Conservation (phyloP, 2,888 invertebrate genomes). For the Drosophila kambysellisi region DNA sequence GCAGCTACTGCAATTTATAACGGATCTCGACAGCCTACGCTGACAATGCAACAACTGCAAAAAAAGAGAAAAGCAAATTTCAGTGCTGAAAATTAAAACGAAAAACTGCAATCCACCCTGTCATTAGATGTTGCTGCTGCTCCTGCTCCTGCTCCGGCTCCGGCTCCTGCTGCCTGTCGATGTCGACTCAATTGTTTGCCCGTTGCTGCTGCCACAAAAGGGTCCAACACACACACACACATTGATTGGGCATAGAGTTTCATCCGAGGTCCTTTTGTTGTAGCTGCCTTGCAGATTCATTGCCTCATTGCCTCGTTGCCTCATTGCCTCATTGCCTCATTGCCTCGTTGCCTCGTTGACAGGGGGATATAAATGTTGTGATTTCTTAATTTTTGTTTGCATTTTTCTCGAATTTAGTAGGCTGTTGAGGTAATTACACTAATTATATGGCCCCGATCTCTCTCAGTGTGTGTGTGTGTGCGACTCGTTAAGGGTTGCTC, state of each 20-base stretch:
- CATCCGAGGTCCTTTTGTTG: slow-evolving; percentile 40
- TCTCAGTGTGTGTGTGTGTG: slow-evolving; percentile 8
- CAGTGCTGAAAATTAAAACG: slow-evolving; percentile 49
- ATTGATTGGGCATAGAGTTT: slow-evolving; percentile 36
- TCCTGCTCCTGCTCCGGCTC: slow-evolving; percentile 19
- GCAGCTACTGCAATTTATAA: slow-evolving; percentile 66
- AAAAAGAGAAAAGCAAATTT: slow-evolving; percentile 19
- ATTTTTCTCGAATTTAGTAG: slow-evolving; percentile 80
- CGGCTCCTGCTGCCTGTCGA: slow-evolving; percentile 37
- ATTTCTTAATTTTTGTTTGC: slow-evolving; percentile 82
- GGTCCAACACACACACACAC: slow-evolving; percentile 30
- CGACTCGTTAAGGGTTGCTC: slow-evolving; percentile 60
- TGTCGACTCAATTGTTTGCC: slow-evolving; percentile 63
- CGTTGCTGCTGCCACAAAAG: slow-evolving; percentile 41
- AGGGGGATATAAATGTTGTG: slow-evolving; percentile 81
- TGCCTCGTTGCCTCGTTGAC: slow-evolving; percentile 62
- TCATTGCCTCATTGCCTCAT: slow-evolving; percentile 50
- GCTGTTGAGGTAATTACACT: slow-evolving; percentile 80
- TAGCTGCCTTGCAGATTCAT: slow-evolving; percentile 33
- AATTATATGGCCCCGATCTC: slow-evolving; percentile 68
- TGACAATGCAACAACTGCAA: slow-evolving; percentile 60
- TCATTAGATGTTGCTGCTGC: slow-evolving; percentile 60
- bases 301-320: slow-evolving; percentile 34
- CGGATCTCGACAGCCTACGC: slow-evolving; percentile 38
- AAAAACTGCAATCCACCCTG: slow-evolving; percentile 75